These are phyloP conservation scores for Calameuta pallipes DNA, from an alignment of 2,888 invertebrate genomes.

Conservation along the genomic window DNA sequence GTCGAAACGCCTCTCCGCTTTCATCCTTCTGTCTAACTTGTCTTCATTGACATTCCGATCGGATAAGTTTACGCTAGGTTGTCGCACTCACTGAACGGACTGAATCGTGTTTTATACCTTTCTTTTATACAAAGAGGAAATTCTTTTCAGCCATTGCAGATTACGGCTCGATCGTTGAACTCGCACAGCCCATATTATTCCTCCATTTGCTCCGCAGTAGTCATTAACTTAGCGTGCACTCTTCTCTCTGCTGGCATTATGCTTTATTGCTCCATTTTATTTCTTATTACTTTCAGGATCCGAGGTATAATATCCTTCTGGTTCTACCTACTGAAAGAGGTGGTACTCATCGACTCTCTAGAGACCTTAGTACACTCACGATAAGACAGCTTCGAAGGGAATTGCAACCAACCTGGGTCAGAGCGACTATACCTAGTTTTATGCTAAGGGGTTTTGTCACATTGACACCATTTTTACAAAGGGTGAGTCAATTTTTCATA, in stretches of 20 bases:
- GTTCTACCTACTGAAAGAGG: conserved; percentile 74
- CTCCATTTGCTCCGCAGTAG: neutral
- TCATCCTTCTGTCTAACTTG: neutral
- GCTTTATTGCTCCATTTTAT: conserved; percentile 1
- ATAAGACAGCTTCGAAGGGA: conserved; percentile 77
- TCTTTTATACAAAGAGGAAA: neutral
- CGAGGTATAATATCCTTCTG: conserved; percentile 80
- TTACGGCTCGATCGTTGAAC: neutral
- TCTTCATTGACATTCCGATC: neutral
- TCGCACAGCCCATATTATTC: neutral
- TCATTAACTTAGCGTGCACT: neutral
- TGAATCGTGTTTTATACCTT: neutral
- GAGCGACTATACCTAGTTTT: conserved; percentile 84
- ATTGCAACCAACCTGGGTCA: conserved; percentile 77
- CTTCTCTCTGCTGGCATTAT: neutral
- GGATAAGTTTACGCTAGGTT: neutral
- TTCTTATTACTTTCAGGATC: conserved; percentile 56
- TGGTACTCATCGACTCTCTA: conserved; percentile 74
- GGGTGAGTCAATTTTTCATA: conserved; percentile 69
- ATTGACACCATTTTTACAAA: conserved; percentile 83
- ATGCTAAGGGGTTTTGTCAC: conserved; percentile 82
- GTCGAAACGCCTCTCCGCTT: neutral
- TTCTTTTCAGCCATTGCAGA: neutral
- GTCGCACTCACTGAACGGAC: neutral
- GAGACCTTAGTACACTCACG: conserved; percentile 73